Evolutionary conservation across 1,140 invertebrate genomes (phyloP).

Genomic region (Heterodera carotae): DNA sequence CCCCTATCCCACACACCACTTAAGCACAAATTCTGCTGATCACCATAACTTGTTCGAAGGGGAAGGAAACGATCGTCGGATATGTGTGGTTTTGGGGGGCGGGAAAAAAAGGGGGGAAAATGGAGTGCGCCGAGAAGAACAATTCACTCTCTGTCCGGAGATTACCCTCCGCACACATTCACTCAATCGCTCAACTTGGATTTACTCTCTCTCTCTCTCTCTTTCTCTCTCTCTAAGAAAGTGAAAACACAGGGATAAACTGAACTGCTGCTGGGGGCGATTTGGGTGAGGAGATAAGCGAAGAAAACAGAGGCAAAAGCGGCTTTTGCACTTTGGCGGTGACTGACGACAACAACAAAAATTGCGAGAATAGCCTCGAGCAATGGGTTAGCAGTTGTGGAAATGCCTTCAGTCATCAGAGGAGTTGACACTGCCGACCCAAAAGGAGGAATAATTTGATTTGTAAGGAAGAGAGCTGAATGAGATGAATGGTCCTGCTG

Average conservation of each 20-base stretch:
- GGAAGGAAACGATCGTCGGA: background rate
- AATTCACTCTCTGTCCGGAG: background rate
- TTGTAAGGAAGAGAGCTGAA: no score
- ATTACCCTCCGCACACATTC: background rate
- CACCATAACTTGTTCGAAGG: background rate
- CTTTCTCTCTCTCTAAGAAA: background rate
- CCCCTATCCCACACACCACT: background rate
- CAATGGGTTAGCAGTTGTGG: background rate
- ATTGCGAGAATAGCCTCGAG: background rate
- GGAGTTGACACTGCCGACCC: no score
- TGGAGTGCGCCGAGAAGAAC: background rate
- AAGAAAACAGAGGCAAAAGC: background rate
- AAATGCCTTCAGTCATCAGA: background rate
- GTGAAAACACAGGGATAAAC: background rate
- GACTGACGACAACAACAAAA: background rate
- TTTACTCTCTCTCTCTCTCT: no score
- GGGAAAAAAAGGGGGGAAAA: no score
- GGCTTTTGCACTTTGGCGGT: background rate
- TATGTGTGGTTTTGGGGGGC: background rate
- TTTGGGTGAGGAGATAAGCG: background rate
- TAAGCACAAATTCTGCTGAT: constrained; percentile 2
- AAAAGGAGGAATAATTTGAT: no score
- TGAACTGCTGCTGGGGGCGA: background rate
- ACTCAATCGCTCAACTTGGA: background rate
- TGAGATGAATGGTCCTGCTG: no score